Conservation (phyloP, 2,113 vertebrate species). For the Sinocyclocheilus maitianheensis region DNA sequence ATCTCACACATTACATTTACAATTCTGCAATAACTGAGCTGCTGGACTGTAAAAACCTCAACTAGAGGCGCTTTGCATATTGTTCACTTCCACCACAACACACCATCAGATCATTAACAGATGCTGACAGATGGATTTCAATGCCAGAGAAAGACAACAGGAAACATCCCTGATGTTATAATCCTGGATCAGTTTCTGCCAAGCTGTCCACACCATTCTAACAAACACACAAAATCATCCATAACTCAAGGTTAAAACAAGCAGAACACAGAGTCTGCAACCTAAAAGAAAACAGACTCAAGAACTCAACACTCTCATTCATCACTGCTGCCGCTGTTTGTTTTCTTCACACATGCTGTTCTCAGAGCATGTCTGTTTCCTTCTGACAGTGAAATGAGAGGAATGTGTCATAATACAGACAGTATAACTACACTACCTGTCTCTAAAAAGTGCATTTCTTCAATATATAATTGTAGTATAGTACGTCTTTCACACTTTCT, state of each 20-base stretch:
- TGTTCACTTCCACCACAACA: background rate
- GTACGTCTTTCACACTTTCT: no score
- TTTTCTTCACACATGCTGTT: background rate
- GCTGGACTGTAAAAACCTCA: background rate
- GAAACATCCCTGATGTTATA: background rate
- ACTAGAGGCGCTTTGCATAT: background rate
- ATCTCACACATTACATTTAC: background rate
- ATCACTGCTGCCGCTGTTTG: background rate
- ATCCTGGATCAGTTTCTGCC: conserved; percentile 1
- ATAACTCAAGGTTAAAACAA: conserved; percentile 10
- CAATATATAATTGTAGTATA: no score
- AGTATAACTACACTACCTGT: background rate
- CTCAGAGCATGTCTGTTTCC: background rate
- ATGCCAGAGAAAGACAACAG: conserved; percentile 11
- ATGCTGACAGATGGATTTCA: conserved; percentile 19
- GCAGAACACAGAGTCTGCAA: background rate
- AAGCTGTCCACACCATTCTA: conserved; percentile 1
- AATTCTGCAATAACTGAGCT: background rate
- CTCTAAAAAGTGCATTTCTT: background rate
- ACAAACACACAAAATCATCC: background rate
- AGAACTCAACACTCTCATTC: background rate
- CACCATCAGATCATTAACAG: conserved; percentile 19
- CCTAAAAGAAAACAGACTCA: no score
- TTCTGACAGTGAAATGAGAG: background rate
- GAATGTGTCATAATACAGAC: background rate